Conservation (phyloP, 2,888 invertebrate genomes). For the Lasiommata megera region DNA sequence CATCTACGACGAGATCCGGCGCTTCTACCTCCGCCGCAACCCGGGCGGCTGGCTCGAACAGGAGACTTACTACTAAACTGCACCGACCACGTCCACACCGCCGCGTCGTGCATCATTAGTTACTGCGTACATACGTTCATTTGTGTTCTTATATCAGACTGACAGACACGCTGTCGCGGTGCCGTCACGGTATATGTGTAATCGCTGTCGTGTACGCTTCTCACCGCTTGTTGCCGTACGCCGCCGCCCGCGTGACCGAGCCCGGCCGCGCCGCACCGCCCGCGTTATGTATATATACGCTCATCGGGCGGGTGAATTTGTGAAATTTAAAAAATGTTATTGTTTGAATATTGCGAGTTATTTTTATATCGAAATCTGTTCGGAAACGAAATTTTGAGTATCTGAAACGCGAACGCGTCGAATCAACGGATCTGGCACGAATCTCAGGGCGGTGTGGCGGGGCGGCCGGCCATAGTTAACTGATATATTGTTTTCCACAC, state of each 20-base stretch:
- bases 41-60: constrained; percentile 99
- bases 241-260: constrained; percentile 19
- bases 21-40: constrained; percentile 97
- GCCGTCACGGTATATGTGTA: constrained; percentile 65
- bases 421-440: constrained; percentile 20
- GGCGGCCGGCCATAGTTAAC: constrained; percentile 45
- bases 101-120: constrained; percentile 58
- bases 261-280: constrained; percentile 26
- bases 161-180: constrained; percentile 59
- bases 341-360: constrained; percentile 63
- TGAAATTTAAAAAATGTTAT: constrained; percentile 60
- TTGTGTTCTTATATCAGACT: constrained; percentile 70
- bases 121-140: constrained; percentile 69
- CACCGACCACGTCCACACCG: constrained; percentile 61
- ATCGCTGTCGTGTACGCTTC: constrained; percentile 74
- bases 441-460: constrained; percentile 35
- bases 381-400: constrained; percentile 25
- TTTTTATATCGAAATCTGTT: constrained; percentile 70
- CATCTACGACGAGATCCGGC: constrained; percentile 98
- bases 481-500: constrained; percentile 73
- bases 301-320: constrained; percentile 67
- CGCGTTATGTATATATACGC: constrained; percentile 28
- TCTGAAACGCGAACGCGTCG: constrained; percentile 6
- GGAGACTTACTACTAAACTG: constrained; percentile 97
- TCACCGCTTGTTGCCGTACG: constrained; percentile 70